A percentile compares a stretch with the other conserved stretches of the same genome.
These are phyloP conservation scores for Epizoanthus fatuus DNA, from an alignment of 92 coral and sea anemone genomes.

Conservation along the genomic window DNA sequence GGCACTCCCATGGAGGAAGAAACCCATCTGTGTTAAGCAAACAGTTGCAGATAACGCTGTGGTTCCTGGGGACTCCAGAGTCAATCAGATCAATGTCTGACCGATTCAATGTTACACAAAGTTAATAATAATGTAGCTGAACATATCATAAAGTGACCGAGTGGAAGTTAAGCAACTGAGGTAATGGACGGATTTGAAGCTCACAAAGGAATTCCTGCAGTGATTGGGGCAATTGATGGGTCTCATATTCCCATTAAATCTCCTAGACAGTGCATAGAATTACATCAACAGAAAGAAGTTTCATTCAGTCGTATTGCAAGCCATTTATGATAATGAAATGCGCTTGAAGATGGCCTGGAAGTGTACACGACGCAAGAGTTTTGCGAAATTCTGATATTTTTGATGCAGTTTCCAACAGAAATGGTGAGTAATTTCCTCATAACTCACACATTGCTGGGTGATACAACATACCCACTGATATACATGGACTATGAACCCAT, in stretches of 20 bases:
- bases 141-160: conserved; percentile 15
- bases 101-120: background rate
- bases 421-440: background rate
- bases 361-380: conserved; percentile 56
- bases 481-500: conserved; percentile 50
- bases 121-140: conserved; percentile 23
- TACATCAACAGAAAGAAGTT: conserved; percentile 60
- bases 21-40: conserved; percentile 31
- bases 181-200: conserved; percentile 15
- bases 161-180: background rate
- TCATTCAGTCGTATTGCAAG: conserved; percentile 41
- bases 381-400: conserved; percentile 39
- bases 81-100: conserved; percentile 6
- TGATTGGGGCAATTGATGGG: conserved; percentile 59
- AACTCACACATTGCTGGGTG: conserved; percentile 12
- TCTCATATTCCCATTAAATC: conserved; percentile 50
- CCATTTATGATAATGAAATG: too few relatives aligned
- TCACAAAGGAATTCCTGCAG: conserved; percentile 24
- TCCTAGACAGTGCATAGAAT: conserved; percentile 40
- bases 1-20: conserved; percentile 20
- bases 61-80: background rate
- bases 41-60: conserved; percentile 4
- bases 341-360: conserved; percentile 55
- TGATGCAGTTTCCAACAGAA: too few relatives aligned
- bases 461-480: conserved; percentile 33